Base-by-base conservation (phyloP, 2,888 invertebrate genomes). In the Heteropelma amictum region DNA sequence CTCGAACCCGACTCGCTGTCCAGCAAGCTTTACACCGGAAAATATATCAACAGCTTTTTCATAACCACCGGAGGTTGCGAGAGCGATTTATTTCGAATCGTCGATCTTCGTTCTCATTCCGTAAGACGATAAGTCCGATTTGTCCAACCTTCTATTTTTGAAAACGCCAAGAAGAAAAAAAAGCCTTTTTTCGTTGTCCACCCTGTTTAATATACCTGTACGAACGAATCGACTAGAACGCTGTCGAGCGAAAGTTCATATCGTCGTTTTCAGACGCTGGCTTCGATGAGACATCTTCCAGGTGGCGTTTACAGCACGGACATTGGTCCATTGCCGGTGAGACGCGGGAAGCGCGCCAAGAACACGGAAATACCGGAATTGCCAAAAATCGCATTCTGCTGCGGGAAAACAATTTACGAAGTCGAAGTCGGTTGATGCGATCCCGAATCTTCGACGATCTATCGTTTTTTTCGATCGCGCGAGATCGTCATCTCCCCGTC, bases 31-130 rank as follows among this genome's bases (percentile, higher is more conserved):
- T 93, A 93, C 83, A 92, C 92, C 81, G 93, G 93, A 21, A 92
- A 90, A 85, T 91, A 91, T 80, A 90, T 93, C 38, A 89, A 89
- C 26, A 92, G 92, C 61, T 91, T 91, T 78, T 91, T 91, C 56
- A 85, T 93, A 42, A 90, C 92, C 6, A 91, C 92, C 82, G 93
- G 93, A 26, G 94, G 94, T 56, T 90, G 92, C 0, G 92, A 93
- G 61, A 88, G 90, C 0, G 92, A 93, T 84, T 86, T 93, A 33
- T 84, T 94, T 58, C 88, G 93, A 74, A 88, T 94, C 3, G 90
- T 94, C n/a, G 93, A 93, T 83, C 85, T 91, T 53, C 91, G 91
- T 81, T 89, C 91, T 81, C 91, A 91, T 85, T 87, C 90, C 70
- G 93, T 93, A 90, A 91, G 89, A 35, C 2, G 4, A 1, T 12